Base-by-base conservation (phyloP, 2,888 invertebrate species). In the Lithophane leautieri region DNA sequence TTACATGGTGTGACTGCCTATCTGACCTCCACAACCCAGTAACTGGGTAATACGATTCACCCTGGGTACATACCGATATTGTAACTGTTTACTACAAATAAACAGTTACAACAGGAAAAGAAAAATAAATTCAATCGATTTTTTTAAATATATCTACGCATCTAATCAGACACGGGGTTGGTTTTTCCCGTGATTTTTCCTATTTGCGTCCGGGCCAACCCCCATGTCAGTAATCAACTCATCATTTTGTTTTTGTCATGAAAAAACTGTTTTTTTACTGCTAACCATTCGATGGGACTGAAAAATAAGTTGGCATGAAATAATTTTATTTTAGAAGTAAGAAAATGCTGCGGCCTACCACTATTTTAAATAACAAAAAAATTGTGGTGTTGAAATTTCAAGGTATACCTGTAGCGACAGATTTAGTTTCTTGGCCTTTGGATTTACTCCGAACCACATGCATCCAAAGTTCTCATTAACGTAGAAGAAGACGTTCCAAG, bases 361-460 rank as follows among this genome's bases (percentile, higher is more conserved):
- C 9, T 28, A 28, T 28, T 58, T 58, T 58, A 9, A 16, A 19
- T 19, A 34, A 34, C 28, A 25, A 54, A 54, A 54, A 52, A n/a
- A 52, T 9, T n/a, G 8, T 58, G 14, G 0, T 22, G 34, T 12
- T 11, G 60, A 6, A 4, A 19, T 60, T 28, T 60, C 8, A 7
- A 58, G 12, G 3, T 19, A 2, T 60, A 22, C 61, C 34, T 34
- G 6, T 28, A 16, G 8, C 12, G n/a, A 12, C 42, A 34, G 2
- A 34, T 52, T 14, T 25, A 40, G n/a, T 42, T 28, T 72, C 22
- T 50, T 65, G 16, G 14, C 50, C 14, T 60, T 14, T 11, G 25
- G 44, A 34, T 67, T 62, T 67, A 70, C 80, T 66, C 56, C 44
- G 28, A 62, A 61, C 4, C 22, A 56, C 9, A 56, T 22, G 42